A percentile compares a stretch with the other conserved stretches of the same genome.
Evolutionary conservation across 2,888 invertebrate species (phyloP).

Genomic region (Adelphocoris suturalis): DNA sequence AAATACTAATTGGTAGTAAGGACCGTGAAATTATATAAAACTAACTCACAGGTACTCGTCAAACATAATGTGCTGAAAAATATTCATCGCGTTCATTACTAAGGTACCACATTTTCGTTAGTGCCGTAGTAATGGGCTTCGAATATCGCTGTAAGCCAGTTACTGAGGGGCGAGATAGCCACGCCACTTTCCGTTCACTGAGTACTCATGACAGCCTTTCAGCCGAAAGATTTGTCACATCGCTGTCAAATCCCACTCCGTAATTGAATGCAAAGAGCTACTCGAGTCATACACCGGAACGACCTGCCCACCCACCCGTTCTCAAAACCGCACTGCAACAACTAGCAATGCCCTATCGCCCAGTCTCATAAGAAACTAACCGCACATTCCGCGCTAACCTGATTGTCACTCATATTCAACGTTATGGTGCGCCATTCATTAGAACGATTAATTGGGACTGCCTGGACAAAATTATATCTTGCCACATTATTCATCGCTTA

Average conservation of each 20-base stretch:
- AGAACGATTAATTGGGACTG: no score
- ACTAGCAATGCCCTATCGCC: background rate
- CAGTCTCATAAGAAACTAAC: background rate
- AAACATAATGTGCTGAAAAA: no score
- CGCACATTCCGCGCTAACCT: background rate
- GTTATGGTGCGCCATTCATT: background rate
- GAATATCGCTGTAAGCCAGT: no score
- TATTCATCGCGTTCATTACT: no score
- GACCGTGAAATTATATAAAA: no score
- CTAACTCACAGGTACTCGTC: no score
- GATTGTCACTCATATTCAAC: background rate
- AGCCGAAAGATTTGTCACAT: slow-evolving; percentile 23
- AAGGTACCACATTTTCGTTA: no score
- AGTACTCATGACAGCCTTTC: background rate
- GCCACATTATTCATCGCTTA: no score
- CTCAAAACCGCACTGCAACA: background rate
- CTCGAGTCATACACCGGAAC: slow-evolving; percentile 22
- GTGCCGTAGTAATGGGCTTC: no score
- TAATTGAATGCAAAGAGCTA: slow-evolving; percentile 33
- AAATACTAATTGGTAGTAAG: no score
- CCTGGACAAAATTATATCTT: no score
- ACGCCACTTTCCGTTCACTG: slow-evolving; percentile 27
- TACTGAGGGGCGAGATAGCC: no score
- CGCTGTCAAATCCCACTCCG: background rate
- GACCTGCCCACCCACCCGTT: slow-evolving; percentile 2